phyloP scores from a whole-genome alignment of 1,140 invertebrate species.

The Metaphire vulgaris region DNA sequence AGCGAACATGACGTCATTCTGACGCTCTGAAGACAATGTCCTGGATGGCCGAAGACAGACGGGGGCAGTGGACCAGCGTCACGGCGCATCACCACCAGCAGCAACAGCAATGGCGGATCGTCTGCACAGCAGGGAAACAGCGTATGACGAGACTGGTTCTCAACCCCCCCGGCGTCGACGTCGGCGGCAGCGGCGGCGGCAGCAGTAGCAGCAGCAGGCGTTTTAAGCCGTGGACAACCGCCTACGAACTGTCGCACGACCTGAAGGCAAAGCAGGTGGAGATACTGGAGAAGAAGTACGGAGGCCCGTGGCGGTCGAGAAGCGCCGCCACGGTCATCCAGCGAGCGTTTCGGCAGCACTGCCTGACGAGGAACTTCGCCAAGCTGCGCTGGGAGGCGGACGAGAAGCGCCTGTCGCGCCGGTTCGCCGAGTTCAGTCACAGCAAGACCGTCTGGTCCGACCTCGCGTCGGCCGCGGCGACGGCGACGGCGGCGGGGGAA shows the following conservation, averaged over 20 bases:
- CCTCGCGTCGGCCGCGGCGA: constrained; percentile 24
- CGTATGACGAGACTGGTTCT: background rate
- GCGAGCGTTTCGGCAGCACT: constrained; percentile 66
- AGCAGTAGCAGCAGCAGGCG: constrained; percentile 43
- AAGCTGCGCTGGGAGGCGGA: constrained; percentile 66
- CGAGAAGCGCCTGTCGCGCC: constrained; percentile 70
- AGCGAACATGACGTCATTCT: no score
- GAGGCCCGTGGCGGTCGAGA: constrained; percentile 72
- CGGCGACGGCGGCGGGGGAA: constrained; percentile 22
- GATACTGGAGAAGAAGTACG: constrained; percentile 88
- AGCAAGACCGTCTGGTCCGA: constrained; percentile 47
- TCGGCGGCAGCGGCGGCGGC: constrained; percentile 37
- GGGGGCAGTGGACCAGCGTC: no score
- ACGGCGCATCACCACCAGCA: no score
- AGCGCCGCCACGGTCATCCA: constrained; percentile 93
- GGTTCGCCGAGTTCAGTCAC: constrained; percentile 55
- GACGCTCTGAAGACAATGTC: no score
- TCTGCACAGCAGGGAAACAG: background rate
- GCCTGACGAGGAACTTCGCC: constrained; percentile 81
- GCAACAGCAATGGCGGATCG: background rate
- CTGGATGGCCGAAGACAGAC: no score
- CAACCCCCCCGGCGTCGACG: constrained; percentile 30
- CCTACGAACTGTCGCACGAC: constrained; percentile 90
- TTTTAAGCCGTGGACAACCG: constrained; percentile 38
- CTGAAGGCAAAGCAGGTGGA: constrained; percentile 91